Conservation (phyloP, 2,113 vertebrate species). For the Pyxicephalus adspersus region DNA sequence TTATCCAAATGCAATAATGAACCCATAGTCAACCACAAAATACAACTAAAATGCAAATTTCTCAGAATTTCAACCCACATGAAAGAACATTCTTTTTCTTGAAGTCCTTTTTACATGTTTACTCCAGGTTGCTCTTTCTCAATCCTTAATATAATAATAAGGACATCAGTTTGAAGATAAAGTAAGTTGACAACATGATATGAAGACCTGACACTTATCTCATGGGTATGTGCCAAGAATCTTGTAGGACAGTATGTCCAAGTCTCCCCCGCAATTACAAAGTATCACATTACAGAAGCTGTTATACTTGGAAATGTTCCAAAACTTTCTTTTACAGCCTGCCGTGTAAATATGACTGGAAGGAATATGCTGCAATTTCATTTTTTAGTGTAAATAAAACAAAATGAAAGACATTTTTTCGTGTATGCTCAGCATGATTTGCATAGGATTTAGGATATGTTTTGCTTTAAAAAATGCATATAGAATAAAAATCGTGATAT, state of each 20-base stretch:
- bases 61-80: too few species aligned
- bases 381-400: not conserved
- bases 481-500: not conserved
- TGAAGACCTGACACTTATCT: conserved; percentile 31
- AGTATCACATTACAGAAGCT: conserved; percentile 42
- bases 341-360: not conserved
- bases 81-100: too few species aligned
- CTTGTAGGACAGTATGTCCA: conserved; percentile 21
- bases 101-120: too few species aligned
- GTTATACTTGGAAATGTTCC: conserved; percentile 7
- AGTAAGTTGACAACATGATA: conserved; percentile 23
- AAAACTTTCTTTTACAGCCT: not conserved
- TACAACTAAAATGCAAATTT: too few species aligned
- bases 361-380: not conserved
- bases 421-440: not conserved
- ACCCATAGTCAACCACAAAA: too few species aligned
- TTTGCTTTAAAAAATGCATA: too few species aligned
- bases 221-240: conserved; percentile 34
- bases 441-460: not conserved
- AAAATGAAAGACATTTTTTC: not conserved
- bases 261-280: conserved; percentile 10
- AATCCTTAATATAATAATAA: not conserved
- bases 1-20: too few species aligned
- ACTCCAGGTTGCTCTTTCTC: too few species aligned
- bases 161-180: conserved; percentile 5